Percentiles rank a stretch among this genome's conserved stretches.
phyloP scores from a whole-genome alignment of 2,888 invertebrate genomes.

The Acanthoscelides obtectus region DNA sequence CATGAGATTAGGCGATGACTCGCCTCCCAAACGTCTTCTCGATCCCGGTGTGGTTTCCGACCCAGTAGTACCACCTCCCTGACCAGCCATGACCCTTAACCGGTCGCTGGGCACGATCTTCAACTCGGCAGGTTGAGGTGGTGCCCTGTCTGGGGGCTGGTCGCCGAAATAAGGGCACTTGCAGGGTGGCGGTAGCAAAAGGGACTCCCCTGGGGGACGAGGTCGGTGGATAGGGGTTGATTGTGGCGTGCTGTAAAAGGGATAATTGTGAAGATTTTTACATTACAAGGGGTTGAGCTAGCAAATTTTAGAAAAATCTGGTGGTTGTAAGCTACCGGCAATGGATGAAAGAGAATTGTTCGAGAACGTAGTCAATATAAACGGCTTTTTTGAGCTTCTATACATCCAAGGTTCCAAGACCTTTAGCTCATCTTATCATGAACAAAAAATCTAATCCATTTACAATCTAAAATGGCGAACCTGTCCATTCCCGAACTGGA shows the following conservation, averaged over 20 bases:
- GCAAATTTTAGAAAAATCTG: too few relatives aligned
- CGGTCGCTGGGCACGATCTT: background rate
- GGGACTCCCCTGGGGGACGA: slow-evolving; percentile 25
- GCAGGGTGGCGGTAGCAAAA: slow-evolving; percentile 69
- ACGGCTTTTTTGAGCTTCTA: too few relatives aligned
- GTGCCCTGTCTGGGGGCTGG: slow-evolving; percentile 34
- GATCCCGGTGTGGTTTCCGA: background rate
- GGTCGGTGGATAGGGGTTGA: background rate
- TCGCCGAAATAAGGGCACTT: slow-evolving; percentile 79
- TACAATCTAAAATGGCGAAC: too few relatives aligned
- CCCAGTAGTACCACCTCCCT: background rate
- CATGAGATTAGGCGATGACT: slow-evolving; percentile 45
- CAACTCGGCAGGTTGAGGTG: slow-evolving; percentile 14
- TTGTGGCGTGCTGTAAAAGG: background rate
- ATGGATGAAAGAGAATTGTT: too few relatives aligned
- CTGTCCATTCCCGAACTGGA: background rate
- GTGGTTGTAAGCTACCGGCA: too few relatives aligned
- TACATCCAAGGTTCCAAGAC: too few relatives aligned
- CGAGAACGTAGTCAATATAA: too few relatives aligned
- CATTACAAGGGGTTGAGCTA: too few relatives aligned
- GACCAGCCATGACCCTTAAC: background rate
- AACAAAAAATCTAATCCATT: too few relatives aligned
- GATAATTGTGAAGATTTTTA: too few relatives aligned
- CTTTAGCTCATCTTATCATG: too few relatives aligned
- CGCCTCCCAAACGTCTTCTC: slow-evolving; percentile 21